Evolutionary conservation across 2,797 vertebrate genomes (phyloP).

Genomic region (Leuciscus waleckii): DNA sequence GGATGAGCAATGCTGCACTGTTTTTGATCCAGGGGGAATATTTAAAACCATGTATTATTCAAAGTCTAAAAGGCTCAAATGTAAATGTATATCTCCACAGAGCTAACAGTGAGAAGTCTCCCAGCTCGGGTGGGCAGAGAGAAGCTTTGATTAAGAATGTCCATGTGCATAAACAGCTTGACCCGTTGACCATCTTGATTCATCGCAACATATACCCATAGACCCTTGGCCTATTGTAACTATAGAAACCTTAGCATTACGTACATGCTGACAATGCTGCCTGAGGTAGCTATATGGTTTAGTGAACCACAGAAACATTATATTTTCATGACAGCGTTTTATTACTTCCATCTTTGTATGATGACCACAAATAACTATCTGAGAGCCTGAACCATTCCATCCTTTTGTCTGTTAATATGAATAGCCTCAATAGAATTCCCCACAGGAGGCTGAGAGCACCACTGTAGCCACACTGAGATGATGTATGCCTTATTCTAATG

Average conservation of each 20-base stretch:
- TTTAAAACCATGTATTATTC: constrained; percentile 77
- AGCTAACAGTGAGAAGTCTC: constrained; percentile 69
- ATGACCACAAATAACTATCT: neutral
- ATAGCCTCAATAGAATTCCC: constrained; percentile 56
- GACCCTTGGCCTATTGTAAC: constrained; percentile 3
- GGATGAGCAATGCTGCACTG: constrained; percentile 13
- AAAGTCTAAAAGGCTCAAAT: constrained; percentile 71
- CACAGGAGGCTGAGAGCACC: constrained; percentile 52
- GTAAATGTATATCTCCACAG: constrained; percentile 75
- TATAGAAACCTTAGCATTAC: neutral
- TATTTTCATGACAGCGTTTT: constrained; percentile 8
- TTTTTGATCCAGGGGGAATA: constrained; percentile 69
- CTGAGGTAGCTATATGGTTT: constrained; percentile 10
- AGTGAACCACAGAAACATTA: constrained; percentile 3
- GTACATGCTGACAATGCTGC: neutral
- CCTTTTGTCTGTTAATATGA: constrained; percentile 46
- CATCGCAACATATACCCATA: neutral
- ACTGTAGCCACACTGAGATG: constrained; percentile 56
- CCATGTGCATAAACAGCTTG: constrained; percentile 18
- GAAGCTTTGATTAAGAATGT: constrained; percentile 52
- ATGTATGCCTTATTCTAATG: constrained; percentile 56
- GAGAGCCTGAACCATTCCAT: constrained; percentile 1
- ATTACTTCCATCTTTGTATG: neutral
- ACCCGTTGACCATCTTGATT: constrained; percentile 26
- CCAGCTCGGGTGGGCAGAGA: constrained; percentile 63